Evolutionary conservation across 1,140 invertebrate species (phyloP).

Genomic region (Drosophila pachea): DNA sequence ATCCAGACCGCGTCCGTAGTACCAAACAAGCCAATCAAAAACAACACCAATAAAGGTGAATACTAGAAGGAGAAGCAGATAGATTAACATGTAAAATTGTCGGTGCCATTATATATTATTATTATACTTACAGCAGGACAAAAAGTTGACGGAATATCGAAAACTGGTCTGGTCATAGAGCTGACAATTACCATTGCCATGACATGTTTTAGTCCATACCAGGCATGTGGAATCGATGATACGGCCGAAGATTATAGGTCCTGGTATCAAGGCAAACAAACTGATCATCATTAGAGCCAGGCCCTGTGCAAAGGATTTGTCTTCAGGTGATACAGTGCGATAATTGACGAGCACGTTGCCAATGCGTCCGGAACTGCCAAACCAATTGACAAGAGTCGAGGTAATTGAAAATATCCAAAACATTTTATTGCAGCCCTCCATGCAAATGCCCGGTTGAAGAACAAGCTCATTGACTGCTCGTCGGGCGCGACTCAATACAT

Average conservation of each 20-base stretch:
- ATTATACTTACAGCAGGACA: constrained; percentile 80
- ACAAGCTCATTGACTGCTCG: constrained; percentile 44
- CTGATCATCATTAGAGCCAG: constrained; percentile 83
- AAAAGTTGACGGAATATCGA: constrained; percentile 81
- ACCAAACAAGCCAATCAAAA: constrained; percentile 82
- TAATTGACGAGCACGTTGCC: constrained; percentile 83
- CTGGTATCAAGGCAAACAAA: constrained; percentile 84
- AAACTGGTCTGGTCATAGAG: constrained; percentile 82
- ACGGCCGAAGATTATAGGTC: constrained; percentile 83
- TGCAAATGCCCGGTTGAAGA: constrained; percentile 80
- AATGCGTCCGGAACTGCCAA: constrained; percentile 82
- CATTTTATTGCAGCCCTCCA: constrained; percentile 79
- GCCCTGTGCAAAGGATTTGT: constrained; percentile 85
- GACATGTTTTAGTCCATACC: constrained; percentile 84
- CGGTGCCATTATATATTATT: too few relatives aligned
- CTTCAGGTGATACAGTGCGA: constrained; percentile 81
- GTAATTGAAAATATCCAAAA: constrained; percentile 80
- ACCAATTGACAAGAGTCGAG: constrained; percentile 80
- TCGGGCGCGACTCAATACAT: constrained; percentile 22
- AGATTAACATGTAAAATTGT: not conserved
- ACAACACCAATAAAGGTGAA: constrained; percentile 81
- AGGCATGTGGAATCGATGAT: constrained; percentile 84
- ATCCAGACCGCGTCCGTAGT: constrained; percentile 81
- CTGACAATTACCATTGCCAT: constrained; percentile 83
- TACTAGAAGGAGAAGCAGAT: constrained; percentile 61